Evolutionary conservation across 2,797 vertebrate species (phyloP).

Genomic region (Buphagus erythrorhynchus): DNA sequence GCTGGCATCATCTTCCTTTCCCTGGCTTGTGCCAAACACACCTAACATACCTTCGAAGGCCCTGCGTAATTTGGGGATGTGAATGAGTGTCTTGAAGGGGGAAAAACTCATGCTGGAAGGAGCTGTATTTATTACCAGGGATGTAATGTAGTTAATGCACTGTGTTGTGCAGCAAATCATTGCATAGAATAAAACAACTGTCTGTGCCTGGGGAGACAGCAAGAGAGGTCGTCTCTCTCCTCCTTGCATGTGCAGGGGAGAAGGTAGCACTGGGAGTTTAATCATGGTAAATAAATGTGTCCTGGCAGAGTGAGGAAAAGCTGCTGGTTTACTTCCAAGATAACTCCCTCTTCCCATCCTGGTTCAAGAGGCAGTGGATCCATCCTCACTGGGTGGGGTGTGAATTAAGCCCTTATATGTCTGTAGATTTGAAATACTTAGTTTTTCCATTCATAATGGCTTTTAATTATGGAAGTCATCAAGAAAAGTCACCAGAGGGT

Average conservation of each 20-base stretch:
- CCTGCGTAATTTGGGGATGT: background rate
- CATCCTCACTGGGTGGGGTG: slow-evolving; percentile 33
- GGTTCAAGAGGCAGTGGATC: background rate
- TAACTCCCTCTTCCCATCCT: slow-evolving; percentile 12
- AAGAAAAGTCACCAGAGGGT: slow-evolving; percentile 59
- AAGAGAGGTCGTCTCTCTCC: background rate
- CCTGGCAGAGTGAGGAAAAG: background rate
- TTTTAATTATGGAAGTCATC: slow-evolving; percentile 66
- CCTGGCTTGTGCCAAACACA: background rate
- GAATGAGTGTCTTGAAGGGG: background rate
- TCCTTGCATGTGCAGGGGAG: background rate
- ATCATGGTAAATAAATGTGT: background rate
- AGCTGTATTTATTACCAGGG: background rate
- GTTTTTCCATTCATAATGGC: slow-evolving; percentile 58
- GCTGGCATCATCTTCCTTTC: background rate
- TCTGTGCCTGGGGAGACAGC: background rate
- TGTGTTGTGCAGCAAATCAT: background rate
- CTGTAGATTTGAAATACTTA: slow-evolving; percentile 46
- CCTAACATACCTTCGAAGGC: background rate
- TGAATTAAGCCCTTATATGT: slow-evolving; percentile 23
- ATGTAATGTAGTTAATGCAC: background rate
- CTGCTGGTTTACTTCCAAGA: background rate
- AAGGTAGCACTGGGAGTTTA: background rate
- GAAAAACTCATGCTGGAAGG: background rate
- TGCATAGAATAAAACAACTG: background rate